A percentile compares a stretch with the other conserved stretches of the same genome.
phyloP scores from a whole-genome alignment of 2,113 vertebrate genomes.

The Saccopteryx leptura region DNA sequence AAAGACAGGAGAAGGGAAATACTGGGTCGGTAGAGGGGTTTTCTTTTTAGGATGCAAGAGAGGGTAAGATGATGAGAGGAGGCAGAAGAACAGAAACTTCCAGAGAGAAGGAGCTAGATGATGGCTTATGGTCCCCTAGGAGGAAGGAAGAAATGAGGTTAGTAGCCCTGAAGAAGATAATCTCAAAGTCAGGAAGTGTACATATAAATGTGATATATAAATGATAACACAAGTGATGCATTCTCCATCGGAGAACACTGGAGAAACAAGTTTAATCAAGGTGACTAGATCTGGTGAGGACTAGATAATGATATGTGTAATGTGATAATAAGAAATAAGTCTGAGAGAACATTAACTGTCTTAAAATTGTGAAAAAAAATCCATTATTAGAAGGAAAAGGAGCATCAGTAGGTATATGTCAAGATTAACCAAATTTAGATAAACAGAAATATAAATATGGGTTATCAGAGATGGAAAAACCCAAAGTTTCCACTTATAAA shows the following conservation, averaged over 20 bases:
- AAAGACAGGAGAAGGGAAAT: background rate
- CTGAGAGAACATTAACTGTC: background rate
- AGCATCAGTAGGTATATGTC: background rate
- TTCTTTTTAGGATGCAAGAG: background rate
- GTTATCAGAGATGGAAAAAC: background rate
- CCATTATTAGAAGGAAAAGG: background rate
- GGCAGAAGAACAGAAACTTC: background rate
- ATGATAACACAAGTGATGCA: background rate
- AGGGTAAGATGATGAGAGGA: background rate
- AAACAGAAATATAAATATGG: conserved; percentile 36
- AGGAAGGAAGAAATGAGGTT: background rate
- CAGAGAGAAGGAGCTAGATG: background rate
- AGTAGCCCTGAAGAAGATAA: background rate
- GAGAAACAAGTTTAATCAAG: background rate
- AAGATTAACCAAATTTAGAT: background rate
- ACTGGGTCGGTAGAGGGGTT: background rate
- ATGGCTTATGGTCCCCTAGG: background rate
- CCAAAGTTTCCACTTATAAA: background rate
- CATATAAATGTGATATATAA: background rate
- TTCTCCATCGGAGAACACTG: background rate
- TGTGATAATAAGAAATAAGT: background rate
- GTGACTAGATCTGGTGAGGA: background rate
- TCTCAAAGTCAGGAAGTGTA: background rate
- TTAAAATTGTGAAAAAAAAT: background rate
- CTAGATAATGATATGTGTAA: background rate